Conservation (phyloP, 1,140 invertebrate genomes). For the Euura lappo region DNA sequence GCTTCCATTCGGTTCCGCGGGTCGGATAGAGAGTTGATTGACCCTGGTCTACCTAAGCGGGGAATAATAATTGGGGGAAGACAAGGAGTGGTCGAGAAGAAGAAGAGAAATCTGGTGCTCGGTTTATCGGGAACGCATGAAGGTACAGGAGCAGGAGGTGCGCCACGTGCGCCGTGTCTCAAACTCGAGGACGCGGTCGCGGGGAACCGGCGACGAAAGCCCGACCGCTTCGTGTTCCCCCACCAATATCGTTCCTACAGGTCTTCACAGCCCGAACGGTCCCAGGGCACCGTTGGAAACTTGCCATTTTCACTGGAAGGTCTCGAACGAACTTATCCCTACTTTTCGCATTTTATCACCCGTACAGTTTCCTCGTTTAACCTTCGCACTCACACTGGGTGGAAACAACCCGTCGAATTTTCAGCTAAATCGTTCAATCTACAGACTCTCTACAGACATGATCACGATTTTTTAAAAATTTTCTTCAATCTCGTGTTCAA, state of each 20-base stretch:
- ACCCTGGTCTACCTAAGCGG: neutral
- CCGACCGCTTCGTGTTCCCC: conserved; percentile 31
- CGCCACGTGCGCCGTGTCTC: conserved; percentile 34
- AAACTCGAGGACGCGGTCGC: conserved; percentile 30
- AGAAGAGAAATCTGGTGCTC: conserved; percentile 63
- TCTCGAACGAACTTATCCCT: conserved; percentile 24
- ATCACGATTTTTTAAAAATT: conserved; percentile 20
- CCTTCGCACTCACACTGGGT: no score
- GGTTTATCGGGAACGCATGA: conserved; percentile 51
- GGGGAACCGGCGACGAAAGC: conserved; percentile 38
- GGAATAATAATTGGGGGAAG: conserved; percentile 19
- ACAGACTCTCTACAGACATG: no score
- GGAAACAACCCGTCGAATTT: no score
- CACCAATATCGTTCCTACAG: conserved; percentile 44
- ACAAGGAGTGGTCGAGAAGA: conserved; percentile 60
- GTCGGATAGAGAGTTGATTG: neutral
- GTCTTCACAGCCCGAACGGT: neutral
- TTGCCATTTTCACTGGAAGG: conserved; percentile 54
- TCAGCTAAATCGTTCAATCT: no score
- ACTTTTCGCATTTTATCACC: neutral
- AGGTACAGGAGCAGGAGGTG: conserved; percentile 41
- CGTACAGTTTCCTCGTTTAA: no score
- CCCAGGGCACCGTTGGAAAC: conserved; percentile 29
- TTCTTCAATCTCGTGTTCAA: conserved; percentile 17
- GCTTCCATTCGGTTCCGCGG: neutral